Evolutionary conservation across 2,888 invertebrate species (phyloP), one percentile per base, ranked within the genome.

Genomic region (Drosophila anomalata): DNA sequence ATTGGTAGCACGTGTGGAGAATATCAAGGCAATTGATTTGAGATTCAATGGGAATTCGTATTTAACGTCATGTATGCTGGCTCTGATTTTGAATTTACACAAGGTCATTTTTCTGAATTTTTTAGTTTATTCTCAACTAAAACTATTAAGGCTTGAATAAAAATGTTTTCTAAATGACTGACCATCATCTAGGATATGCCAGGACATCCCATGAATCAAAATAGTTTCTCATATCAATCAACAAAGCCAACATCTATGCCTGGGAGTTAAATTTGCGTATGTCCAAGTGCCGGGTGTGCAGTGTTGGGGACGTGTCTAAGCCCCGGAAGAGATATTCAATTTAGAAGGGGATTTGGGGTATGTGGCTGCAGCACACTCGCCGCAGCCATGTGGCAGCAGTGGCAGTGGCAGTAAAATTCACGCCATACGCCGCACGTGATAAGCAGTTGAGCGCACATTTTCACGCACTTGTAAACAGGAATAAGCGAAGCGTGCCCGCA

Each of bases 401-500:
- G 61, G 61, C 62, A 29, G 73, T 47, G 66, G 76, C 76, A 80
- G 84, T 84, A 76, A 84, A 80, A 84, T 76, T 80, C 78, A 80
- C 73, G 72, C 84, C 78, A 61, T 74, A 73, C 60, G 73, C 76
- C 66, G 70, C 81, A 81, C 84, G 82, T 83, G 83, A 87, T 87
- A 87, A 77, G 87, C 83, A 83, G 82, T 87, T 78, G 77, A 84
- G 83, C 87, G 83, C 81, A 81, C 81, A 84, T 78, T 81, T 83
- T 87, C 83, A 87, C 87, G 87, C 83, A 87, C 87, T 83, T 83
- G 83, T 83, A 77, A 84, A 74, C 83, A 87, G 65, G 66, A 87
- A 84, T 84, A 84, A 83, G 53, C 83, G 87, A 78, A 83, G 83
- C 83, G 83, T 83, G 69, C 73, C 74, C 75, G 78, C 61, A 61